Conservation (phyloP, 2,888 invertebrate genomes). For the Trissolcus brochymenae region DNA sequence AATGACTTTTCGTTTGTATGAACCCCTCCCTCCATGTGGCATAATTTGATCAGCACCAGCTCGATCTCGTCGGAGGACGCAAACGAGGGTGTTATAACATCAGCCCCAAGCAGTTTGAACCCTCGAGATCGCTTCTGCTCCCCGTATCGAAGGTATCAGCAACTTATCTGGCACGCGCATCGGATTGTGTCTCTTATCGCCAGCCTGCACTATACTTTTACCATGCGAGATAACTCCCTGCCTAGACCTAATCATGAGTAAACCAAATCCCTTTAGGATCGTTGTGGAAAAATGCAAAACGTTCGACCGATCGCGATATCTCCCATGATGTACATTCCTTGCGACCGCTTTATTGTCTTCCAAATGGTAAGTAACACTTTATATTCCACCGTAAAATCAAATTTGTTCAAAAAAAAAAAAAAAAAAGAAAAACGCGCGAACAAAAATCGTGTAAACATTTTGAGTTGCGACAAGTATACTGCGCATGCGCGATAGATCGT, state of each 20-base stretch:
- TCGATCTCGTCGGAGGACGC: conserved; percentile 61
- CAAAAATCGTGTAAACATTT: too few species aligned
- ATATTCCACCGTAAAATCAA: too few species aligned
- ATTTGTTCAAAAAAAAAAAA: too few species aligned
- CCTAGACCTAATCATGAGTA: conserved; percentile 56
- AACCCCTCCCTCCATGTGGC: conserved; percentile 60
- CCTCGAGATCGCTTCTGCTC: conserved; percentile 63
- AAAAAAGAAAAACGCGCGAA: too few species aligned
- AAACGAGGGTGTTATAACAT: conserved; percentile 69
- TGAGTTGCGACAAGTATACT: too few species aligned
- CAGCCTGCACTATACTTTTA: conserved; percentile 74
- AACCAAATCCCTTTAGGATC: conserved; percentile 64
- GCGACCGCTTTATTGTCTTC: too few species aligned
- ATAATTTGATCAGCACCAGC: conserved; percentile 71
- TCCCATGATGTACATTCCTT: not conserved
- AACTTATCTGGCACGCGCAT: conserved; percentile 77
- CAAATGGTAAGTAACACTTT: too few species aligned
- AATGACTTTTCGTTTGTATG: conserved; percentile 72
- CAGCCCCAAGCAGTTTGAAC: conserved; percentile 55
- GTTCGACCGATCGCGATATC: conserved; percentile 39
- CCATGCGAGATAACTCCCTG: conserved; percentile 61
- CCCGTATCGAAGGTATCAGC: conserved; percentile 71
- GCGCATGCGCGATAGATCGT: too few species aligned
- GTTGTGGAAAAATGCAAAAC: conserved; percentile 58
- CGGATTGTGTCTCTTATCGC: conserved; percentile 77